Percentiles rank a stretch among this genome's conserved stretches.
Evolutionary conservation across 2,113 vertebrate genomes (phyloP).

Genomic region (Loxodonta africana): DNA sequence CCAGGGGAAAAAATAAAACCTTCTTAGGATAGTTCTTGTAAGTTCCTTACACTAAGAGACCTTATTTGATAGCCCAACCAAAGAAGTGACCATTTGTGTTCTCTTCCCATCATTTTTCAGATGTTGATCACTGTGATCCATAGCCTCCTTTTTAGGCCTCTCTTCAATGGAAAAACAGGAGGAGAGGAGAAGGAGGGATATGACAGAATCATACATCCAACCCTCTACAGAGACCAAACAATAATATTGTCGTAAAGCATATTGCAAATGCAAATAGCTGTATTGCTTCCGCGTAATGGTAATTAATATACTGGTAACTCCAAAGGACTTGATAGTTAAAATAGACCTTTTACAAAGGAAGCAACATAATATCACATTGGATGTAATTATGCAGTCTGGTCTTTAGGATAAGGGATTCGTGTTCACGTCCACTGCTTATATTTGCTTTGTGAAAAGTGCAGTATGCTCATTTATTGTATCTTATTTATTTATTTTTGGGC

Average conservation of each 20-base stretch:
- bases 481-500: neutral
- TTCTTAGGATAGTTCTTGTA: neutral
- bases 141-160: neutral
- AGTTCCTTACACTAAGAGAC: neutral
- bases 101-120: neutral
- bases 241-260: neutral
- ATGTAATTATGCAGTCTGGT: neutral
- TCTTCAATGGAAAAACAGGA: neutral
- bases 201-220: neutral
- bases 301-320: neutral
- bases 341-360: neutral
- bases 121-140: neutral
- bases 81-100: neutral
- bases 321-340: neutral
- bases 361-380: neutral
- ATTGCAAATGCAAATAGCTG: neutral
- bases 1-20: neutral
- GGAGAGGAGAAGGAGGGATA: neutral
- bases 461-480: neutral
- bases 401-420: neutral
- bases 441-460: conserved; percentile 14
- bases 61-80: neutral
- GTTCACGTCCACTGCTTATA: neutral
- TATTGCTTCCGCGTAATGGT: neutral
- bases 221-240: neutral